Evolutionary conservation across 2,113 vertebrate species (phyloP).

Genomic region (Brevimyrus niger): DNA sequence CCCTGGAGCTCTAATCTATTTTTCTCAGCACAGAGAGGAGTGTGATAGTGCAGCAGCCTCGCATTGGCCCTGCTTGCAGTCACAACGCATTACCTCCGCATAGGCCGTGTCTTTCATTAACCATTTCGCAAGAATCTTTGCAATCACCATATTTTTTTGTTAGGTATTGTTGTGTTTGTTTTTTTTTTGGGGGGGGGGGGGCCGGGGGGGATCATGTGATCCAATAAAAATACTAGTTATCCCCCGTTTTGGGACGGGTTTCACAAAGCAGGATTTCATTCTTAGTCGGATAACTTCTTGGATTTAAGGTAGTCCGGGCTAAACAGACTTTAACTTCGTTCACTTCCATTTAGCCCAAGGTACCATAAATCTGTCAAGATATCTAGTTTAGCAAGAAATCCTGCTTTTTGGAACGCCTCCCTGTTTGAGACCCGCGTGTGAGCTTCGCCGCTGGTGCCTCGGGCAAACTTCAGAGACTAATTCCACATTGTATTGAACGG

Average conservation of each 20-base stretch:
- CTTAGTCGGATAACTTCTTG: neutral
- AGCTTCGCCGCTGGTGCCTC: too few relatives aligned
- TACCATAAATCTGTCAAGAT: neutral
- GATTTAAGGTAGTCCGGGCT: neutral
- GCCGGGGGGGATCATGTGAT: neutral
- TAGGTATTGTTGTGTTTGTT: neutral
- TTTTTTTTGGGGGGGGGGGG: too few relatives aligned
- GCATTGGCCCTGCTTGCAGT: neutral
- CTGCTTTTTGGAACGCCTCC: too few relatives aligned
- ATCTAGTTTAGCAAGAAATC: neutral
- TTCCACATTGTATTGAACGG: too few relatives aligned
- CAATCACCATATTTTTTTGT: neutral
- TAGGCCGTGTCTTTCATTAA: conserved; percentile 11
- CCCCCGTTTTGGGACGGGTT: neutral
- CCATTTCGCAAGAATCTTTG: neutral
- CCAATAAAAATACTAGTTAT: neutral
- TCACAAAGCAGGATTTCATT: neutral
- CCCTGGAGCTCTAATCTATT: conserved; percentile 13
- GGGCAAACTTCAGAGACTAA: too few relatives aligned
- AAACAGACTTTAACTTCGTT: neutral
- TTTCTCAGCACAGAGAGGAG: neutral
- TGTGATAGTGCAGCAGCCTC: neutral
- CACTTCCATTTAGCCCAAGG: neutral
- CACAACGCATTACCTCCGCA: neutral
- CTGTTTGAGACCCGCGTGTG: too few relatives aligned